Evolutionary conservation across 2,113 vertebrate genomes (phyloP).

Genomic region (Oxyura jamaicensis): DNA sequence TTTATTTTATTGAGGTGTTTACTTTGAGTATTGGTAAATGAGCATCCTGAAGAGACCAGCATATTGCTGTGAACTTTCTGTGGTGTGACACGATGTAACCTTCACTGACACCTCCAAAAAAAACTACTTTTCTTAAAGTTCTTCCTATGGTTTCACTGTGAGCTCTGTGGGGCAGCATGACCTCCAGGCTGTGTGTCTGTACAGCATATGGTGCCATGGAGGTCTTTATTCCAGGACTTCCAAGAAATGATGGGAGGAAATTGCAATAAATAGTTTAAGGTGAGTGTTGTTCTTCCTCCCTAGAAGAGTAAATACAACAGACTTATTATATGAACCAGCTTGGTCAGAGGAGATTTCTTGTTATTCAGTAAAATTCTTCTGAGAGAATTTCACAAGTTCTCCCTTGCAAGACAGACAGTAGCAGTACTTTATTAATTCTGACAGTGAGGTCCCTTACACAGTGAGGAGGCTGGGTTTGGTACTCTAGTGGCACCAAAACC

Average conservation of each 20-base stretch:
- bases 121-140: not conserved
- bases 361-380: not conserved
- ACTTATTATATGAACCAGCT: not conserved
- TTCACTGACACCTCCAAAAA: not conserved
- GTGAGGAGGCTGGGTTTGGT: not conserved
- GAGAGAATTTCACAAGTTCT: conserved; percentile 5
- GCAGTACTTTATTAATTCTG: not conserved
- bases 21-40: not conserved
- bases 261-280: not conserved
- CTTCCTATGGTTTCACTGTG: not conserved
- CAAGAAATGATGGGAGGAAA: not conserved
- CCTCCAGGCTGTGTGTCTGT: not conserved
- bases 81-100: too few relatives aligned
- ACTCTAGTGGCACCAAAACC: not conserved
- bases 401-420: not conserved
- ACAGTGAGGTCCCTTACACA: not conserved
- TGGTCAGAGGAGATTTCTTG: not conserved
- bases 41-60: not conserved
- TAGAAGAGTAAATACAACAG: not conserved
- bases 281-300: not conserved
- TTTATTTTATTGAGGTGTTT: not conserved
- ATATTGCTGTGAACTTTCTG: not conserved
- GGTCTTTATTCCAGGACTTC: not conserved
- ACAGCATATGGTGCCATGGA: rapidly evolving
- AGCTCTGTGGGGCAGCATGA: not conserved